Conservation (phyloP, 2,113 vertebrate species). For the Perognathus longimembris region DNA sequence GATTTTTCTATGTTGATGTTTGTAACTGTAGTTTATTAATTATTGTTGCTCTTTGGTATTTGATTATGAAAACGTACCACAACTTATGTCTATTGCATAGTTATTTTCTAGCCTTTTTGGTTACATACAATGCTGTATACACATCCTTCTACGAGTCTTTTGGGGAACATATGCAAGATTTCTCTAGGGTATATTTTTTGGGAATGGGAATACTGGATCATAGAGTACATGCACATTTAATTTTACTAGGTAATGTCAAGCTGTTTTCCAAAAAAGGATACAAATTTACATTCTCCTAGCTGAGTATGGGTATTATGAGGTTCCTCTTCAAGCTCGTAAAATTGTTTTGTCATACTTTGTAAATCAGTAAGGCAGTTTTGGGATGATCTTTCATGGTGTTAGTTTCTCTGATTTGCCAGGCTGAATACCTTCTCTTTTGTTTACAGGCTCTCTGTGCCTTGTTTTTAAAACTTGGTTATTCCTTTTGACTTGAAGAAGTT, state of each 20-base stretch:
- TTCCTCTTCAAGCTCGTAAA: not conserved
- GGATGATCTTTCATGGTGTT: conserved; percentile 21
- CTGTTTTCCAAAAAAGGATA: conserved; percentile 16
- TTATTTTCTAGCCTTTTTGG: conserved; percentile 27
- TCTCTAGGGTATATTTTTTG: not conserved
- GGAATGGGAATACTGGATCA: not conserved
- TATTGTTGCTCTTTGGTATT: conserved; percentile 18
- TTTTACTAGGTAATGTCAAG: conserved; percentile 34
- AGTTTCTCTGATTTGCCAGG: conserved; percentile 23
- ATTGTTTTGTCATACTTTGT: not conserved
- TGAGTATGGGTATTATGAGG: not conserved
- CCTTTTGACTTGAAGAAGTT: conserved; percentile 35
- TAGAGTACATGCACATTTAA: not conserved
- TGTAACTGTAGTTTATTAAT: conserved; percentile 24
- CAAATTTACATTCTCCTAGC: conserved; percentile 15
- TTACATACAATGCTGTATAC: not conserved
- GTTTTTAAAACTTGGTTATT: conserved; percentile 25
- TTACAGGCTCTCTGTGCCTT: not conserved
- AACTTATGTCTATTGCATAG: not conserved
- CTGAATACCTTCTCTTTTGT: conserved; percentile 16
- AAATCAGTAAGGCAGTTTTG: not conserved
- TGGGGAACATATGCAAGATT: not conserved
- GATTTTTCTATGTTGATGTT: conserved; percentile 12
- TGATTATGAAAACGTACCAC: conserved; percentile 50
- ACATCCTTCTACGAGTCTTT: not conserved